Evolutionary conservation across 1,140 invertebrate genomes (phyloP), one percentile per base, ranked within the genome.

Genomic region (Drosophila orosa): DNA sequence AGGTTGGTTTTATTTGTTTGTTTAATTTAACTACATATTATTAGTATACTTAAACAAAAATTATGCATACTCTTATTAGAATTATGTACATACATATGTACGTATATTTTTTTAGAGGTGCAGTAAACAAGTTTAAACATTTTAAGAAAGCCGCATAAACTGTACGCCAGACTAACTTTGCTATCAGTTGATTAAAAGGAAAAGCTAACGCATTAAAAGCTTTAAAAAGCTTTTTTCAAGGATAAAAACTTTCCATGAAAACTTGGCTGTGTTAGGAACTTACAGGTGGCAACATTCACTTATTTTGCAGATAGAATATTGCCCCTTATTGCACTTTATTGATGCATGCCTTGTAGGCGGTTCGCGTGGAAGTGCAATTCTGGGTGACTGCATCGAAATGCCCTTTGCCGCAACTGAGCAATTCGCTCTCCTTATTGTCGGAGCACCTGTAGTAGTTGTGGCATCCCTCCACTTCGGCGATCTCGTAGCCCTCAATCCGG

Each of bases 401-500:
- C 4, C 19, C 29, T 9, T 9, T 13, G 29, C 48, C 29, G 29
- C 48, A 52, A 35, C 48, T 52, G 19, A 52, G 48, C 29, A 52
- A 5, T n/a, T 52, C 48, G 29, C 7, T n/a, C 13, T 52, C 48
- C 48, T 35, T 52, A 5, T 52, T 52, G 19, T 22, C 17, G 0
- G 10, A 3, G 19, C 48, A 52, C 29, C 13, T 52, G 29, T 52
- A 52, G 29, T 52, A 52, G 13, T 52, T 52, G 48, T 52, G 48
- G 15, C 48, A 52, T 1, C 29, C 48, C 48, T 52, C 29, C 4
- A 52, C 48, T 15, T 52, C 29, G 29, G 48, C 48, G 13, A 35
- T 52, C 19, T 33, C 48, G 29, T 52, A 52, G 10, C 48, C 48
- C 29, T 52, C 29, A 22, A 17, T 22, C 29, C 48, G 48, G 19